Base-by-base conservation (phyloP, 2,888 invertebrate genomes). In the Thereva unica region DNA sequence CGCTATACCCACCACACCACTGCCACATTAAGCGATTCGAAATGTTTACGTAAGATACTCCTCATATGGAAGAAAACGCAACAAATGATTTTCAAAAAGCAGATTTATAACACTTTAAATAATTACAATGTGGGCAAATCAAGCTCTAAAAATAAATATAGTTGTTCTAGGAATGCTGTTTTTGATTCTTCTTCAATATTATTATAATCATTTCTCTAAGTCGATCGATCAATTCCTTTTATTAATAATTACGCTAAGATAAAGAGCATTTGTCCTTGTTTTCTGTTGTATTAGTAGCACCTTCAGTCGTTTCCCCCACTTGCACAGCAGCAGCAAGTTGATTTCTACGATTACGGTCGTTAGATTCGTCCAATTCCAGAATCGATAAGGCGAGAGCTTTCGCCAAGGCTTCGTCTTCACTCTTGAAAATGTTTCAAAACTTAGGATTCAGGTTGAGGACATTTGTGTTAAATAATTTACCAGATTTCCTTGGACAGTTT, bases 401-500 rank as follows among this genome's bases (percentile, higher is more conserved):
- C 0, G 95, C 95, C 63, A 96, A 79, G 0, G 94, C 95, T 79
- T 95, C 96, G 77, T 97, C 96, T 83, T 96, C 96, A 71, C 88
- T 89, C 89, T 87, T 76, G 10, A 78, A 77, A 49, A 42, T n/a
- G 23, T 23, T 23, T 23, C 23, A 41, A n/a, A 23, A 42, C 23
- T 49, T 7, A 45, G 9, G n/a, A 41, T 50, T 34, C 10, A 41
- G 10, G 35, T 10, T 5, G 45, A n/a, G 10, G 5, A n/a, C 45
- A 23, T 38, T n/a, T 41, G 7, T 45, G 6, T 50, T 2, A 41
- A 54, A 10, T 38, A 4, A 23, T 78, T 79, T 75, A 89, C 89
- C 85, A 89, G 85, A 75, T 85, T 85, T 61, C 88, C 89, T 78
- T 89, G 89, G 50, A 89, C 82, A 64, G 82, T 65, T 47, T 65